These are phyloP conservation scores for Sebastes ruberrimus DNA, from an alignment of 2,797 vertebrate genomes.

Conservation along the genomic window DNA sequence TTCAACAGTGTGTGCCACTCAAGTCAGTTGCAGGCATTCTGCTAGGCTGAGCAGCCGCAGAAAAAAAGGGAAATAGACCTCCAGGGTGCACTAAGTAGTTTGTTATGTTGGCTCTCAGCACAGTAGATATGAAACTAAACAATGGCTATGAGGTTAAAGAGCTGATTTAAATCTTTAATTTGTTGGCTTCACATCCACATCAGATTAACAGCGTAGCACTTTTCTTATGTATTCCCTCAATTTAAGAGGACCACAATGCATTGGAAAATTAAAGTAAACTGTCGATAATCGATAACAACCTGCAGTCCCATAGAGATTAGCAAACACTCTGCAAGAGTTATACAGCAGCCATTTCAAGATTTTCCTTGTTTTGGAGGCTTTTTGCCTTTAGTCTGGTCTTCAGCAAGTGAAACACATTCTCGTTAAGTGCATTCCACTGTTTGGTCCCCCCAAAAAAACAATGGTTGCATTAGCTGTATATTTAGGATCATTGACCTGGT, in stretches of 20 bases:
- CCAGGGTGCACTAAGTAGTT: neutral
- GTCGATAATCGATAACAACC: neutral
- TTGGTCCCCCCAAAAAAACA: neutral
- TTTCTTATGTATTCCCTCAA: neutral
- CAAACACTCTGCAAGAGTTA: neutral
- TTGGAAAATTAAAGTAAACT: neutral
- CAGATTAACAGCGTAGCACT: neutral
- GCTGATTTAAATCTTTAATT: neutral
- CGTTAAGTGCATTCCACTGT: neutral
- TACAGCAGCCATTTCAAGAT: neutral
- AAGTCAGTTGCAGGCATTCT: neutral
- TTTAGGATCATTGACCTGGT: neutral
- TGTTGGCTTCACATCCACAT: neutral
- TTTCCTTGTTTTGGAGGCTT: neutral
- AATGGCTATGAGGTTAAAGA: neutral
- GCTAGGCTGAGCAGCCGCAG: neutral
- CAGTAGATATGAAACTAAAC: neutral
- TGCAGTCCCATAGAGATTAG: neutral
- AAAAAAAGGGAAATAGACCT: neutral
- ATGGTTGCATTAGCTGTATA: neutral
- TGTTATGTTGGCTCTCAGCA: neutral
- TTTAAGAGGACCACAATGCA: neutral
- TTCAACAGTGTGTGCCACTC: neutral
- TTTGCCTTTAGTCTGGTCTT: neutral
- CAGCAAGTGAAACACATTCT: too few relatives aligned